Percentiles rank a stretch among this genome's conserved stretches.
These are phyloP conservation scores for Corythoichthys intestinalis DNA, from an alignment of 2,113 vertebrate genomes.

Conservation along the genomic window DNA sequence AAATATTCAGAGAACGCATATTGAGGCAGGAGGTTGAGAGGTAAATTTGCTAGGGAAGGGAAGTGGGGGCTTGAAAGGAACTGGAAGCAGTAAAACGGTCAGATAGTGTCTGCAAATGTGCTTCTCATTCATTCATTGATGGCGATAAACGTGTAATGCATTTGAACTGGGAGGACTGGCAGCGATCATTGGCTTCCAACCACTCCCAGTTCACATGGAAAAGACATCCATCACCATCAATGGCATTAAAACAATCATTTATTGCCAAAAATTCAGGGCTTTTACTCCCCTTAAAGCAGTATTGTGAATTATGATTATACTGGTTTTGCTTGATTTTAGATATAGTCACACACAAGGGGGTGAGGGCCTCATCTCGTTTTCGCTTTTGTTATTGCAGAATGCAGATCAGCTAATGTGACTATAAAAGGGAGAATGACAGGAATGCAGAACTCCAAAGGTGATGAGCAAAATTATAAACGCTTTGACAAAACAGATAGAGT, in stretches of 20 bases:
- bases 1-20: slow-evolving; percentile 23
- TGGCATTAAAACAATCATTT: too few relatives aligned
- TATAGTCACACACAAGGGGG: slow-evolving; percentile 4
- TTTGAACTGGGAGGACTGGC: too few relatives aligned
- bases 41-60: slow-evolving; percentile 27
- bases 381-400: slow-evolving; percentile 39
- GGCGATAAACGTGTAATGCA: too few relatives aligned
- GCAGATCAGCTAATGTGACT: slow-evolving; percentile 52
- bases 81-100: slow-evolving; percentile 23
- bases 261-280: too few relatives aligned
- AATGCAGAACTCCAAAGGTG: slow-evolving; percentile 37
- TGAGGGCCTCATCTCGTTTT: slow-evolving; percentile 24
- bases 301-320: not conserved
- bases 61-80: not conserved
- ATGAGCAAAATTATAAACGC: slow-evolving; percentile 14
- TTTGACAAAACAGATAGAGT: not conserved
- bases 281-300: not conserved
- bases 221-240: too few relatives aligned
- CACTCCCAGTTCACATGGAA: too few relatives aligned
- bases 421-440: slow-evolving; percentile 48
- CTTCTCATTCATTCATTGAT: not conserved
- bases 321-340: slow-evolving; percentile 8
- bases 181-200: too few relatives aligned
- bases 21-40: not conserved
- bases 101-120: slow-evolving; percentile 15